phyloP scores from a whole-genome alignment of 2,797 vertebrate species.

The Chlorospingus semifuscus region DNA sequence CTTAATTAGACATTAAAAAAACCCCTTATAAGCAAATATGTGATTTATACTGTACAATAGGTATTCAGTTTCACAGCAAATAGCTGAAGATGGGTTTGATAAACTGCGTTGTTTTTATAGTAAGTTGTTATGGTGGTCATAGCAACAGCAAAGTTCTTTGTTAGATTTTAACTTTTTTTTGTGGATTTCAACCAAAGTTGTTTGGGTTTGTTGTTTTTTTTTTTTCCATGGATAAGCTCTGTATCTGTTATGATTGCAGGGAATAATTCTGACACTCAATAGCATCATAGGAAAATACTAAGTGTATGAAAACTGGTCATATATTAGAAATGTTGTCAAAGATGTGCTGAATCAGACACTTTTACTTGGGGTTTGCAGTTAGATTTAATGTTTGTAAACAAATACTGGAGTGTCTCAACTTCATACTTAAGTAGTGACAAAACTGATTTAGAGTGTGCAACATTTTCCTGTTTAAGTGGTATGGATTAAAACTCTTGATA shows the following conservation, averaged over 20 bases:
- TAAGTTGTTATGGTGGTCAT: not conserved
- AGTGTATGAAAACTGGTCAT: not conserved
- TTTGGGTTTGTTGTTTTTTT: no score
- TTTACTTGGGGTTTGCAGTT: not conserved
- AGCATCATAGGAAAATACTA: not conserved
- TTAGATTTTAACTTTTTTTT: not conserved
- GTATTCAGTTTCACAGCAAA: not conserved
- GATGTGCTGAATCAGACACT: not conserved
- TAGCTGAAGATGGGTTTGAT: not conserved
- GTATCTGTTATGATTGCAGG: not conserved
- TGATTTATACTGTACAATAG: not conserved
- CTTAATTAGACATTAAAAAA: conserved; percentile 4
- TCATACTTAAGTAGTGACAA: not conserved
- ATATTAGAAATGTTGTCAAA: not conserved
- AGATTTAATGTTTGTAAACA: not conserved
- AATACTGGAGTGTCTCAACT: not conserved
- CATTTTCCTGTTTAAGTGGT: not conserved
- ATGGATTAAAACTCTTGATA: not conserved
- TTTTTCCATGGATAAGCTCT: not conserved
- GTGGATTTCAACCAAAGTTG: not conserved
- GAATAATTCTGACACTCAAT: not conserved
- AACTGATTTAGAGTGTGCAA: not conserved
- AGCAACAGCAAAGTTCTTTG: not conserved
- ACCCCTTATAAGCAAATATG: not conserved
- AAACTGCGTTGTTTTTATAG: not conserved